A percentile compares a stretch with the other conserved stretches of the same genome.
Evolutionary conservation across 2,113 vertebrate species (phyloP).

Genomic region (Takifugu bimaculatus): DNA sequence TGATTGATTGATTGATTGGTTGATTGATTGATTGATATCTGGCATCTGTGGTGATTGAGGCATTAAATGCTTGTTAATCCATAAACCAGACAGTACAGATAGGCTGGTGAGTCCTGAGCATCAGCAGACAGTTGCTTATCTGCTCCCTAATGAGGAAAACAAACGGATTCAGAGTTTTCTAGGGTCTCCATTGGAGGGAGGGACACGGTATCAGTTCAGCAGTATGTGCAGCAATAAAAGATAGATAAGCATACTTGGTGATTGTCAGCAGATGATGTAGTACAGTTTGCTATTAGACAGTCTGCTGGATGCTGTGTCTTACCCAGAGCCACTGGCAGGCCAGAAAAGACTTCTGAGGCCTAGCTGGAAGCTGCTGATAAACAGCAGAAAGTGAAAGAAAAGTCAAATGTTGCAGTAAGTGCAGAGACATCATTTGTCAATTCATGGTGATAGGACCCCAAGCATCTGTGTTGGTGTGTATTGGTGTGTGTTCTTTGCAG

Average conservation of each 20-base stretch:
- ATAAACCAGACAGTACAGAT: no score
- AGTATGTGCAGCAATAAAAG: conserved; percentile 17
- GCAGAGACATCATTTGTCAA: conserved; percentile 48
- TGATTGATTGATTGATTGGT: no score
- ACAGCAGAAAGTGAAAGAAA: conserved; percentile 37
- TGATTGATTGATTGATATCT: no score
- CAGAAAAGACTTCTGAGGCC: conserved; percentile 58
- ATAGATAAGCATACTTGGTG: conserved; percentile 38
- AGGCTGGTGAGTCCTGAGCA: conserved; percentile 28
- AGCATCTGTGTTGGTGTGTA: conserved; percentile 19
- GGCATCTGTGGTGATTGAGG: no score
- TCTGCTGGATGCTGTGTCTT: conserved; percentile 39
- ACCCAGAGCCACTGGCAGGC: conserved; percentile 40
- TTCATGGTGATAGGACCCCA: conserved; percentile 48
- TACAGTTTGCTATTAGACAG: not conserved
- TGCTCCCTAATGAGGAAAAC: conserved; percentile 51
- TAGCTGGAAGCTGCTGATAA: conserved; percentile 62
- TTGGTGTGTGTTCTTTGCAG: conserved; percentile 1
- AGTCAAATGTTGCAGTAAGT: conserved; percentile 39
- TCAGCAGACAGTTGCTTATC: conserved; percentile 48
- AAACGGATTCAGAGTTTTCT: conserved; percentile 45
- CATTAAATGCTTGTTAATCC: no score
- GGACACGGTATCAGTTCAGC: conserved; percentile 27
- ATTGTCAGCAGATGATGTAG: conserved; percentile 30
- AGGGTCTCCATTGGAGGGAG: conserved; percentile 13